Percentiles rank a stretch among this genome's conserved stretches.
Evolutionary conservation across 2,113 vertebrate species (phyloP).

Genomic region (Lepidothrix coronata): DNA sequence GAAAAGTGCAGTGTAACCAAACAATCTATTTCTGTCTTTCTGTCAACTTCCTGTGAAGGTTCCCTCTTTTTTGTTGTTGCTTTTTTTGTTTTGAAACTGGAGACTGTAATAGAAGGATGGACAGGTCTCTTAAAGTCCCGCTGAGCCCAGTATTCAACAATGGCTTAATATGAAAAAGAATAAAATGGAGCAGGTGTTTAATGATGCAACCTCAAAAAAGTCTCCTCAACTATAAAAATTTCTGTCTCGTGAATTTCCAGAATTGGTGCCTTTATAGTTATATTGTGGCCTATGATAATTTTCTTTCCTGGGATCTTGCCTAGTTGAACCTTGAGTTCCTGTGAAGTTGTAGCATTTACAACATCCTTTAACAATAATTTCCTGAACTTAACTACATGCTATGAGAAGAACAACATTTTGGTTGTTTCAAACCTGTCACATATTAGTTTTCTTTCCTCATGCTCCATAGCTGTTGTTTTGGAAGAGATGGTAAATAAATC

Average conservation of each 20-base stretch:
- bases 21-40: neutral
- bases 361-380: neutral
- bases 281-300: neutral
- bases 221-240: neutral
- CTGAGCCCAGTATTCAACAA: neutral
- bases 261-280: neutral
- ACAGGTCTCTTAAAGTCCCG: neutral
- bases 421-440: neutral
- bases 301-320: neutral
- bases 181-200: neutral
- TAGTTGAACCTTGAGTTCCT: neutral
- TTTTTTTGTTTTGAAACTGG: neutral
- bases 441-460: neutral
- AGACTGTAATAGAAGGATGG: neutral
- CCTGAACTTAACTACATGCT: neutral
- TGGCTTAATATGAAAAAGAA: neutral
- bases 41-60: neutral
- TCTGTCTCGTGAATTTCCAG: neutral
- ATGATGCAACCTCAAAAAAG: neutral
- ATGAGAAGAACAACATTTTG: neutral
- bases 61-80: neutral
- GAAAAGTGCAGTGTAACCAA: neutral
- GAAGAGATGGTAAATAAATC: neutral
- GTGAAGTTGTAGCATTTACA: neutral
- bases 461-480: neutral